Conservation (phyloP, 2,888 invertebrate species). For the Apamea sordens region DNA sequence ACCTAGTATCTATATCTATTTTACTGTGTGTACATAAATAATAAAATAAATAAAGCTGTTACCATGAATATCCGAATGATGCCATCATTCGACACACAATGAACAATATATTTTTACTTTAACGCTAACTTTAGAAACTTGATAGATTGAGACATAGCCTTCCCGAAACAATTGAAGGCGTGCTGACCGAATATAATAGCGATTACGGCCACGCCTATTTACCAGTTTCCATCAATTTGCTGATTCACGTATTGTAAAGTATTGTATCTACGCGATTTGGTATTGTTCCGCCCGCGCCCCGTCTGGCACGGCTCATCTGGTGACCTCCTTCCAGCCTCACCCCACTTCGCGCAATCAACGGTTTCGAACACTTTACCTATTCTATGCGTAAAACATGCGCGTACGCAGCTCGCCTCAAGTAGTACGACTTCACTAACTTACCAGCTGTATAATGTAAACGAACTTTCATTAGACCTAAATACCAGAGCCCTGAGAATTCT, state of each 20-base stretch:
- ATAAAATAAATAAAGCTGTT: neutral
- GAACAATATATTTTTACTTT: conserved; percentile 13
- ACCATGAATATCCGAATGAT: neutral
- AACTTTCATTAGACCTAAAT: conserved; percentile 60
- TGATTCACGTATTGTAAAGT: conserved; percentile 48
- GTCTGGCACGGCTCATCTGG: conserved; percentile 66
- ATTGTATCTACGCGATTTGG: conserved; percentile 48
- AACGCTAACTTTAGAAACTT: conserved; percentile 11
- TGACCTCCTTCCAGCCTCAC: conserved; percentile 71
- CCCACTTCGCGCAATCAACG: conserved; percentile 62
- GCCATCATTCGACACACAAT: conserved; percentile 10
- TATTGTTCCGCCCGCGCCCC: conserved; percentile 71
- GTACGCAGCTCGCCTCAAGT: conserved; percentile 45
- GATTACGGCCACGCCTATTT: conserved; percentile 55
- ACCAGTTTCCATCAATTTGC: conserved; percentile 58
- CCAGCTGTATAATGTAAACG: conserved; percentile 48
- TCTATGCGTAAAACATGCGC: conserved; percentile 60
- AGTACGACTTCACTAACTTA: conserved; percentile 53
- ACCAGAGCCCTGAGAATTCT: conserved; percentile 44
- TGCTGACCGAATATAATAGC: conserved; percentile 56
- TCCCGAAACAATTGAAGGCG: conserved; percentile 50
- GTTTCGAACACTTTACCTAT: conserved; percentile 61
- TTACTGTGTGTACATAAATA: neutral
- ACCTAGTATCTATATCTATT: neutral
- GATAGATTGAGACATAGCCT: conserved; percentile 29